Conservation (phyloP, 2,113 vertebrate species). For the Vidua chalybeata region DNA sequence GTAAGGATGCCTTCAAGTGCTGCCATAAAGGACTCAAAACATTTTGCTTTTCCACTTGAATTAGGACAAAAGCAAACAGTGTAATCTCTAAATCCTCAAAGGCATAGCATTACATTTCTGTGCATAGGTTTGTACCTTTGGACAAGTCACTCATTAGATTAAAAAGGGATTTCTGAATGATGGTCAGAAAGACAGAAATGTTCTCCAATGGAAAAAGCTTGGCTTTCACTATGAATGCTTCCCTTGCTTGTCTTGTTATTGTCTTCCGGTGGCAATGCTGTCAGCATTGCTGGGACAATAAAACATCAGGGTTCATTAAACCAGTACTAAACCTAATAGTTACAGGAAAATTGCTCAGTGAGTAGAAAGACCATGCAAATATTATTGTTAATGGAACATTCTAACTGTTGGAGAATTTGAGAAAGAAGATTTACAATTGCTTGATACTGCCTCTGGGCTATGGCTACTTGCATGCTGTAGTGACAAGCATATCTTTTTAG, state of each 20-base stretch:
- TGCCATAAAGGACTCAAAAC: neutral
- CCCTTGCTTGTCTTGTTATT: neutral
- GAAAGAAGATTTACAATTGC: neutral
- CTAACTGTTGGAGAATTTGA: neutral
- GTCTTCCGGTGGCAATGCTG: neutral
- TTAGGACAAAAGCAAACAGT: neutral
- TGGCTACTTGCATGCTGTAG: neutral
- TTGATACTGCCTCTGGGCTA: neutral
- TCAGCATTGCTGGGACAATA: neutral
- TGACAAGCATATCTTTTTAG: neutral
- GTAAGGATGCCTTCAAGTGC: neutral
- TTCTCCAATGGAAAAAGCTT: neutral
- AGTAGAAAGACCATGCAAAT: neutral
- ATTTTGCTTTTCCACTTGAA: neutral
- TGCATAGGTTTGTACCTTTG: neutral
- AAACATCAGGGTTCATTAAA: neutral
- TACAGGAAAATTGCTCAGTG: neutral
- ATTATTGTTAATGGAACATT: neutral
- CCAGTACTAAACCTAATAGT: neutral
- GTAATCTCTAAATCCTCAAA: neutral
- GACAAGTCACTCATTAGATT: neutral
- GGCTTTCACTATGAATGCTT: neutral
- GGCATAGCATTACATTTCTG: neutral
- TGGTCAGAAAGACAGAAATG: neutral
- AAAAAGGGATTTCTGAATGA: neutral